Conservation (phyloP, 2,113 vertebrate species). For the Cebidichthys violaceus region DNA sequence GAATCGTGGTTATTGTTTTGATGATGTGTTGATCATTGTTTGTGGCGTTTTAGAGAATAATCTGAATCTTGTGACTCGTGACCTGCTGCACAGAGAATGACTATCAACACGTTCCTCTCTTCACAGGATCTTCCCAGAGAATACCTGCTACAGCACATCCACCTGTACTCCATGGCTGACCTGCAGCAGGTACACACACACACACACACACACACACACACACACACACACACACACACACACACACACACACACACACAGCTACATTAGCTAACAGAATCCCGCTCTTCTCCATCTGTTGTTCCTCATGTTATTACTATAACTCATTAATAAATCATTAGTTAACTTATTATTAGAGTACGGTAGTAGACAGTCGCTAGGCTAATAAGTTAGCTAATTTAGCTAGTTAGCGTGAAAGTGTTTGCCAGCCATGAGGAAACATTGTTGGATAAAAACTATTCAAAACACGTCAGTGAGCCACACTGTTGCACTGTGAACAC, state of each 20-base stretch:
- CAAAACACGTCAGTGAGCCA: not conserved
- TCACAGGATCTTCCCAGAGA: constrained; percentile 95
- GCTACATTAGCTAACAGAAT: not conserved
- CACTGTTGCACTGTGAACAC: no score
- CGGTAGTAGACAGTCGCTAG: not conserved
- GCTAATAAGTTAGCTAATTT: not conserved
- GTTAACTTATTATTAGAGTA: no score
- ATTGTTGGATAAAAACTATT: not conserved
- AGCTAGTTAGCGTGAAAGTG: not conserved
- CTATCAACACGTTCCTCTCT: not conserved
- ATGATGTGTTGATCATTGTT: not conserved
- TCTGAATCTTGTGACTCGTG: not conserved
- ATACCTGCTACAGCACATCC: constrained; percentile 97
- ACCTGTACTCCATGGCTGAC: constrained; percentile 95
- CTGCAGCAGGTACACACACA: constrained; percentile 91
- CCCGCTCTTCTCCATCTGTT: not conserved
- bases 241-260: constrained; percentile 1
- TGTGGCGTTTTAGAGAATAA: not conserved
- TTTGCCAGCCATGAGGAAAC: no score
- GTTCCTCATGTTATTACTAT: no score
- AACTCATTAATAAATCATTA: no score
- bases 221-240: not conserved
- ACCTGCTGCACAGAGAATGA: not conserved
- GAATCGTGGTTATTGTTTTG: not conserved
- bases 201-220: constrained; percentile 1